A percentile compares a stretch with the other conserved stretches of the same genome.
phyloP scores from a whole-genome alignment of 2,888 invertebrate genomes.

The Therioaphis trifolii region DNA sequence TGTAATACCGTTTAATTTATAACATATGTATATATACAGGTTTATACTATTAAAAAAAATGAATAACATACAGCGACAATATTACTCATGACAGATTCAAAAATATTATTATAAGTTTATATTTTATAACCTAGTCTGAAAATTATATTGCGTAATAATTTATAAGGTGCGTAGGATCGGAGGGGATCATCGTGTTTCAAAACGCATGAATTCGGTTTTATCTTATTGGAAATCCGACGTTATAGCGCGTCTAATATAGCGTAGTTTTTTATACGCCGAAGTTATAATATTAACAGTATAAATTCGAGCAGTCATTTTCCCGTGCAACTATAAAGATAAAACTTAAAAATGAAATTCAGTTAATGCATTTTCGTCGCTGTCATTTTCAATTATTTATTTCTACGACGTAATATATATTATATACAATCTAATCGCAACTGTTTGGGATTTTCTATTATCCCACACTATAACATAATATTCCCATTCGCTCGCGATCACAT shows the following conservation, averaged over 20 bases:
- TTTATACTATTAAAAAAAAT: too few relatives aligned
- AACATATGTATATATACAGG: too few relatives aligned
- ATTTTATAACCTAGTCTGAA: slow-evolving; percentile 25
- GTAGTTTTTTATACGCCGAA: not conserved
- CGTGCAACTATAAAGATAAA: not conserved
- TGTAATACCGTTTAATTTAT: too few relatives aligned
- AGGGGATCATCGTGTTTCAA: not conserved
- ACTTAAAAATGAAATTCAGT: not conserved
- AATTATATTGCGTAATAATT: slow-evolving; percentile 12
- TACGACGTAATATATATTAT: not conserved
- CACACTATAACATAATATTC: not conserved
- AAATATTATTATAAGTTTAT: slow-evolving; percentile 36
- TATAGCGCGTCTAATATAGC: not conserved
- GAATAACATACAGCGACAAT: not conserved
- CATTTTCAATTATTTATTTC: slow-evolving; percentile 48
- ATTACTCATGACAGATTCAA: not conserved
- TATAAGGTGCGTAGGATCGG: slow-evolving; percentile 27
- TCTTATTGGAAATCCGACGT: slow-evolving; percentile 1
- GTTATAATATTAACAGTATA: slow-evolving; percentile 5
- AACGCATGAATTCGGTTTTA: slow-evolving; percentile 12
- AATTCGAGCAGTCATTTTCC: not conserved
- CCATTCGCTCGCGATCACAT: too few relatives aligned
- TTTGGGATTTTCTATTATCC: not conserved
- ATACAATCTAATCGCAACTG: slow-evolving; percentile 21
- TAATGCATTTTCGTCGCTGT: not conserved